These are phyloP conservation scores for Acipenser transmontanus DNA, from an alignment of 2,797 vertebrate species.

Conservation along the genomic window DNA sequence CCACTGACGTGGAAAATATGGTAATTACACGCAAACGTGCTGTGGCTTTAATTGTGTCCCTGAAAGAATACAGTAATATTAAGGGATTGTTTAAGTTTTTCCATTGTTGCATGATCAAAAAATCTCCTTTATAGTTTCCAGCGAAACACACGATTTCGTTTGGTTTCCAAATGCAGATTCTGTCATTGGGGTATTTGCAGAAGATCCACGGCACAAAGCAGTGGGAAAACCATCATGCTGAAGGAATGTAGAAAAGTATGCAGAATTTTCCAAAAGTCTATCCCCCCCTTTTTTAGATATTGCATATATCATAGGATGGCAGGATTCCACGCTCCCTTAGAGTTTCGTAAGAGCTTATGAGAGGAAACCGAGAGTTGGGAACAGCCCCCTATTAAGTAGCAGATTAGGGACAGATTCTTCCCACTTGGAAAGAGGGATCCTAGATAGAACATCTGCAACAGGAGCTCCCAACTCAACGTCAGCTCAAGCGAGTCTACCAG, in stretches of 20 bases:
- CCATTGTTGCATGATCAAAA: constrained; percentile 18
- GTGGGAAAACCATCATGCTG: constrained; percentile 59
- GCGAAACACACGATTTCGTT: constrained; percentile 14
- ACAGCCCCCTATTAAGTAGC: constrained; percentile 94
- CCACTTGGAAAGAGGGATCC: constrained; percentile 75
- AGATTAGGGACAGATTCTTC: constrained; percentile 65
- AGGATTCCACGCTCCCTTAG: constrained; percentile 63
- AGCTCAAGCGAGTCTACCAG: constrained; percentile 29
- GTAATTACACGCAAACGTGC: neutral
- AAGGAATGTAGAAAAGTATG: constrained; percentile 84
- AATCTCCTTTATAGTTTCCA: constrained; percentile 13
- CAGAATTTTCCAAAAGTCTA: constrained; percentile 76
- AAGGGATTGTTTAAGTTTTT: constrained; percentile 16
- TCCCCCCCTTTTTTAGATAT: constrained; percentile 42
- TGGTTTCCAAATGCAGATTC: constrained; percentile 22
- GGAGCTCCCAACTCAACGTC: constrained; percentile 34
- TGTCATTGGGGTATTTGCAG: constrained; percentile 19
- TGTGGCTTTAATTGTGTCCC: constrained; percentile 7
- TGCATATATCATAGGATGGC: constrained; percentile 69
- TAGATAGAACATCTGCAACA: constrained; percentile 63
- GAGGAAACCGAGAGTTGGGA: constrained; percentile 70
- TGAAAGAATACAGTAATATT: constrained; percentile 8
- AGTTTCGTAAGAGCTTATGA: constrained; percentile 81
- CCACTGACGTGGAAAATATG: too few species aligned
- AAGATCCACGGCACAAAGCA: constrained; percentile 33